These are phyloP conservation scores for Megalurothrips usitatus DNA, from an alignment of 2,888 invertebrate species.

Conservation along the genomic window DNA sequence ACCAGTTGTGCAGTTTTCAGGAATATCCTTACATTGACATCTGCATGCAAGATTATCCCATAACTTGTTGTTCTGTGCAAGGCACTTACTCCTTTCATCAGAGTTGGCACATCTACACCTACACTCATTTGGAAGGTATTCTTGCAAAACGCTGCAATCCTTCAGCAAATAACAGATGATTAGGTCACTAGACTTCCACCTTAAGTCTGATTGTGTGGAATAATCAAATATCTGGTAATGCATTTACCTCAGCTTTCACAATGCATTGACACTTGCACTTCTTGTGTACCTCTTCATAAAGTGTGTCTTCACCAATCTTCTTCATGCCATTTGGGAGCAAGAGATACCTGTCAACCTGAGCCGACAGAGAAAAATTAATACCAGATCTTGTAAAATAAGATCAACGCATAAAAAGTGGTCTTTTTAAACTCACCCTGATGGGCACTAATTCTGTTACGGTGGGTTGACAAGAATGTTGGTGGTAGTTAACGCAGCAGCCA, in stretches of 20 bases:
- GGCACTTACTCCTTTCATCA: neutral
- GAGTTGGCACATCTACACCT: neutral
- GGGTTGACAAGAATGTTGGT: neutral
- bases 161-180: neutral
- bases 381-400: no score
- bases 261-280: neutral
- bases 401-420: no score
- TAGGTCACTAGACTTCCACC: no score
- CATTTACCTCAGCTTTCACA: neutral
- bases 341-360: no score
- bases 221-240: neutral
- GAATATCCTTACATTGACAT: neutral
- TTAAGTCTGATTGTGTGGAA: neutral
- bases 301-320: no score
- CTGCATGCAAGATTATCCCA: neutral
- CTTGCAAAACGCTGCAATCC: conserved; percentile 1
- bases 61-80: neutral
- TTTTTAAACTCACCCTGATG: neutral
- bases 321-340: no score
- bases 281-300: neutral
- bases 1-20: neutral
- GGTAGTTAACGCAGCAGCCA: neutral
- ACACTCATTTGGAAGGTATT: neutral
- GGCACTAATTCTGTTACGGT: neutral
- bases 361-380: no score